Conservation (phyloP, 2,797 vertebrate genomes). For the Carcharodon carcharias region DNA sequence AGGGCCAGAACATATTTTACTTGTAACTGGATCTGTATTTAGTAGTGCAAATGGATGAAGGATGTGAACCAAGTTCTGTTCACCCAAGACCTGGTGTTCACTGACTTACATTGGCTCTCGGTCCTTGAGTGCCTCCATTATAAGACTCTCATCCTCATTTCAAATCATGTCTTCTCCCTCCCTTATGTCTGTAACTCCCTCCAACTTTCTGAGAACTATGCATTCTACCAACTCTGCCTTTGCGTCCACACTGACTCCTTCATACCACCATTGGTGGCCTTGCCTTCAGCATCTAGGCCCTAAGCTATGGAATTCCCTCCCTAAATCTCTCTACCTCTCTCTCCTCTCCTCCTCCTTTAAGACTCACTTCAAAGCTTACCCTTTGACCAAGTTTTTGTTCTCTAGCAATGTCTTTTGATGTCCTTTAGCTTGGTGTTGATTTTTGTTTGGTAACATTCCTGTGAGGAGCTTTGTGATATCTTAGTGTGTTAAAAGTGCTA, state of each 20-base stretch:
- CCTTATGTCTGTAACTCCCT: neutral
- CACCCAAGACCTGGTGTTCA: too few relatives aligned
- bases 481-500: too few relatives aligned
- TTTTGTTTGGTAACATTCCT: too few relatives aligned
- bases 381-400: neutral
- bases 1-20: neutral
- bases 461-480: too few relatives aligned
- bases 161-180: neutral
- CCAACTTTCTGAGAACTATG: too few relatives aligned
- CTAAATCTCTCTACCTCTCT: neutral
- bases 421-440: too few relatives aligned
- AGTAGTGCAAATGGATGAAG: neutral
- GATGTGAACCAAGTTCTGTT: neutral
- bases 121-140: too few relatives aligned
- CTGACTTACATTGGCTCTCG: too few relatives aligned
- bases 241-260: neutral
- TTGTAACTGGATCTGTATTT: neutral
- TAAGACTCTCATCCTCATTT: neutral
- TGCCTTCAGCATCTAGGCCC: neutral
- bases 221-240: neutral
- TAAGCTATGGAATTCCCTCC: neutral
- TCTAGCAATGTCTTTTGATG: too few relatives aligned
- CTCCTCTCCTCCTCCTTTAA: neutral
- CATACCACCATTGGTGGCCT: too few relatives aligned
- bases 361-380: neutral